A percentile compares a stretch with the other conserved stretches of the same genome.
phyloP scores from a whole-genome alignment of 2,888 invertebrate species.

The Phortica magna region DNA sequence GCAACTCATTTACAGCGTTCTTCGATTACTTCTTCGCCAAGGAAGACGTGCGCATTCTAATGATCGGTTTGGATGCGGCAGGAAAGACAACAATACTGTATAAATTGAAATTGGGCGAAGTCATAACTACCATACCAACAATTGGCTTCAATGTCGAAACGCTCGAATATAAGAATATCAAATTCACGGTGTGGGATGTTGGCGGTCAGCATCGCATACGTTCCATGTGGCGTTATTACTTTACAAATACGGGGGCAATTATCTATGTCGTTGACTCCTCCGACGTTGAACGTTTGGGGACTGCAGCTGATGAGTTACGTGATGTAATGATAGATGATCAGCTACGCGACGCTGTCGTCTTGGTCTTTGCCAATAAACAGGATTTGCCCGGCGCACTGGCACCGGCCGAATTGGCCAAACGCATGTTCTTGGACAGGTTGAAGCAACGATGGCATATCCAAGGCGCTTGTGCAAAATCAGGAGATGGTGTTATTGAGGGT shows the following conservation, averaged over 20 bases:
- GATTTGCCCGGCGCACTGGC: constrained; percentile 64
- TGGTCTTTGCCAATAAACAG: constrained; percentile 72
- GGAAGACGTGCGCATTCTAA: constrained; percentile 65
- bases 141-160: constrained; percentile 74
- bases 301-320: constrained; percentile 63
- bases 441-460: constrained; percentile 58
- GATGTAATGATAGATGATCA: constrained; percentile 58
- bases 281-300: constrained; percentile 58
- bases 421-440: constrained; percentile 51
- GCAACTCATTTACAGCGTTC: constrained; percentile 60
- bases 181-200: constrained; percentile 72
- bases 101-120: constrained; percentile 67
- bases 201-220: constrained; percentile 70
- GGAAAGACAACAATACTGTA: constrained; percentile 74
- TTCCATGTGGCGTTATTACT: constrained; percentile 70
- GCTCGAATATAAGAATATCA: constrained; percentile 68
- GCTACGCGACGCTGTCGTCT: constrained; percentile 57
- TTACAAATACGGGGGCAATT: constrained; percentile 61
- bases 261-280: constrained; percentile 71
- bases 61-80: constrained; percentile 72
- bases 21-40: constrained; percentile 59
- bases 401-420: constrained; percentile 51
- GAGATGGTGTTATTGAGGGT: constrained; percentile 56
- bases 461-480: constrained; percentile 52
- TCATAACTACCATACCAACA: constrained; percentile 67